Conservation (phyloP, 1,140 invertebrate species). For the Polypedilum vanderplanki region DNA sequence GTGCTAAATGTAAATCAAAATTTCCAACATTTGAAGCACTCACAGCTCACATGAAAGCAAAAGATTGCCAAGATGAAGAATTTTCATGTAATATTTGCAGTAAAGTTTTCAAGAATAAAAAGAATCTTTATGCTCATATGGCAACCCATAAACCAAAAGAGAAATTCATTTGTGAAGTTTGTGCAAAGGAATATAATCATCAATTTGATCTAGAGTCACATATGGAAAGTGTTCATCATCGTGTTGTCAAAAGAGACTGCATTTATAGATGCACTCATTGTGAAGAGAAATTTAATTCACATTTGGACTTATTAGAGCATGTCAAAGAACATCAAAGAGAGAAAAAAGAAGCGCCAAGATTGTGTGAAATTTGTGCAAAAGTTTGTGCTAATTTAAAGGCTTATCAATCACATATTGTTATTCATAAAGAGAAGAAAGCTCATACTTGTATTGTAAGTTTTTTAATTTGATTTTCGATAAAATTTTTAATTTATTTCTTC, state of each 20-base stretch:
- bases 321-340: not conserved
- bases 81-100: not conserved
- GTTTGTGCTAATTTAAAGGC: slow-evolving; percentile 13
- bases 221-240: not conserved
- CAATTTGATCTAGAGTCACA: not conserved
- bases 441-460: not conserved
- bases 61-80: not conserved
- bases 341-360: not conserved
- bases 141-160: not conserved
- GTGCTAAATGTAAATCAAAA: not conserved
- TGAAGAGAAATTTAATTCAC: not conserved
- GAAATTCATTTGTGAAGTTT: not conserved
- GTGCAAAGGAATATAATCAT: not conserved
- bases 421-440: not conserved
- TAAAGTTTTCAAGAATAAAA: not conserved
- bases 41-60: not conserved
- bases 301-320: not conserved
- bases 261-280: not conserved
- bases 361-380: slow-evolving; percentile 5
- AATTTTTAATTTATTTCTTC: not conserved
- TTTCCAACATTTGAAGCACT: not conserved
- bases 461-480: not conserved
- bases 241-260: not conserved
- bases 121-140: not conserved
- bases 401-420: slow-evolving; percentile 6